Evolutionary conservation across 2,888 invertebrate species (phyloP).

Genomic region (Tethea ocularis): DNA sequence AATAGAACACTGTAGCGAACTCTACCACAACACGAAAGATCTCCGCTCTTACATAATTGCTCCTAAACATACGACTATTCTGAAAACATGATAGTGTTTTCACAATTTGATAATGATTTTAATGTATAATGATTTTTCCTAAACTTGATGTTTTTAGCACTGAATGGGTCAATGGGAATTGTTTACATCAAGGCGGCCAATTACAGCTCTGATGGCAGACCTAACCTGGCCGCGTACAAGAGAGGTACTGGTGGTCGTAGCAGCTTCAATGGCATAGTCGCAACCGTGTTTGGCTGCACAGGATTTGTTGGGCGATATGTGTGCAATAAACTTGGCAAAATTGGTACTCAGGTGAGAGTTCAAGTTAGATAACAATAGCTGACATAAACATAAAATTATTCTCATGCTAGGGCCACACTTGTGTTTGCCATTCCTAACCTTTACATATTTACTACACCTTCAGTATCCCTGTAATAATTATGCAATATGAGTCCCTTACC

Average conservation of each 20-base stretch:
- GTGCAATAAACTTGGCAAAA: constrained; percentile 94
- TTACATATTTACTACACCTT: too few species aligned
- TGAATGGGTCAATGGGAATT: constrained; percentile 68
- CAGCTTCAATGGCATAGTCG: constrained; percentile 98
- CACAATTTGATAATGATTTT: neutral
- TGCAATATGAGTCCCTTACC: too few species aligned
- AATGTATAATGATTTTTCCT: neutral
- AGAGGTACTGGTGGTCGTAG: constrained; percentile 96
- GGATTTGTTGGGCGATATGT: constrained; percentile 96
- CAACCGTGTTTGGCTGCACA: constrained; percentile 98
- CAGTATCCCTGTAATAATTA: too few species aligned
- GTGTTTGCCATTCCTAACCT: too few species aligned
- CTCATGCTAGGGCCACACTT: too few species aligned
- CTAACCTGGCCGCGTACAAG: constrained; percentile 87
- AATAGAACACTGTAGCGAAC: constrained; percentile 21
- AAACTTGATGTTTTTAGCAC: constrained; percentile 48
- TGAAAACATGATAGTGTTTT: neutral
- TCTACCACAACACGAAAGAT: too few species aligned
- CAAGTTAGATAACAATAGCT: neutral
- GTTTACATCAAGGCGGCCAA: constrained; percentile 75
- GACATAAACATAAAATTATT: too few species aligned
- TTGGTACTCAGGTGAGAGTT: constrained; percentile 88
- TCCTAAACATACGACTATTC: neutral
- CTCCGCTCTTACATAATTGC: constrained; percentile 70
- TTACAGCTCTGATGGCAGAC: constrained; percentile 81